phyloP scores from a whole-genome alignment of 2,113 vertebrate genomes.

The Castor canadensis region DNA sequence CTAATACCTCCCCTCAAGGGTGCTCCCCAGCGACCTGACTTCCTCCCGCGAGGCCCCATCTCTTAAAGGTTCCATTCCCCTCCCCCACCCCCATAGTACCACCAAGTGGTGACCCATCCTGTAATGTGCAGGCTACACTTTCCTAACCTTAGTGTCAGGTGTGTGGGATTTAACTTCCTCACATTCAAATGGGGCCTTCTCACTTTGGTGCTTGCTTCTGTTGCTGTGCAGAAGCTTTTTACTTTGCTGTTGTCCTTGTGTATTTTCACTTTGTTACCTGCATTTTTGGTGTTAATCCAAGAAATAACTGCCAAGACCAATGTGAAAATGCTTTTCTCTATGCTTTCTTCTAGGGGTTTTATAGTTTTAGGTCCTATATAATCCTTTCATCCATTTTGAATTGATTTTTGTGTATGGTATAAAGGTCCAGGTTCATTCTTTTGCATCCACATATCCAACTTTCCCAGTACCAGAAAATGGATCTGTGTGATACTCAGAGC shows the following conservation, averaged over 20 bases:
- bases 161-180: not conserved
- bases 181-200: not conserved
- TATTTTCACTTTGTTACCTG: not conserved
- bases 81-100: too few relatives aligned
- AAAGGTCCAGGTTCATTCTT: constrained; percentile 11
- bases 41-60: not conserved
- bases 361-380: not conserved
- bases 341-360: constrained; percentile 32
- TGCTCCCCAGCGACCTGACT: not conserved
- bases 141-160: not conserved
- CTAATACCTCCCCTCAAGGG: not conserved
- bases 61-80: too few relatives aligned
- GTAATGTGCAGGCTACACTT: too few relatives aligned
- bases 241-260: not conserved
- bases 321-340: not conserved
- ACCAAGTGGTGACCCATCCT: too few relatives aligned
- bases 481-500: constrained; percentile 16
- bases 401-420: not conserved
- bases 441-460: not conserved
- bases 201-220: not conserved
- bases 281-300: not conserved
- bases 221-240: not conserved
- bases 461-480: not conserved
- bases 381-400: not conserved
- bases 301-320: not conserved